Base-by-base conservation (phyloP, 2,113 vertebrate species). In the Cephalopholis sonnerati region DNA sequence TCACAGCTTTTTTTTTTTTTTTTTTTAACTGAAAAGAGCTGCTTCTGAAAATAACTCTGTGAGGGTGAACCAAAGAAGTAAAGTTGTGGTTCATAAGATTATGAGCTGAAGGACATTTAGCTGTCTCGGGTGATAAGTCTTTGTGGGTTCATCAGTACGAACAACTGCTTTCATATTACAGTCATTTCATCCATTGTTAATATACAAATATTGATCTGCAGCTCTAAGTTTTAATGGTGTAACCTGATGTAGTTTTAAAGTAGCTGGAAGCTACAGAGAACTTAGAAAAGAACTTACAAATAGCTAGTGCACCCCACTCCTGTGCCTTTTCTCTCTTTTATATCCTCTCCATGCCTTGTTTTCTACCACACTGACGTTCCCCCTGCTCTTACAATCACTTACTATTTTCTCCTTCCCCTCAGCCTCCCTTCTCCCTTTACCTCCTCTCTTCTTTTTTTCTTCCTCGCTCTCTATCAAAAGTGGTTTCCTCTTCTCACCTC, bases 401-500 rank as follows among this genome's bases (percentile, higher is more conserved):
- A 27, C 44, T 78, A 27, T 77, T 74, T 85, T 79, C 83, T 77
- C n/a, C 50, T 70, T 62, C 53, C 75, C 55, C 24, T 46, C n/a
- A 71, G 62, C 16, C 7, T 11, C 57, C 18, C 66, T n/a, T 16
- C 53, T 55, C 50, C 32, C 53, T 61, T 64, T 50, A 32, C 53
- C 39, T 62, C 57, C n/a, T 44, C 39, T 3, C 46, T 15, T 41
- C n/a, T 61, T 39, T 48, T 27, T 61, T 13, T 22, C 39, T 7
- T 72, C 41, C 18, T 66, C 41, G 4, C 51, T 77, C 61, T 41
- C 65, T 72, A 20, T 87, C 69, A 86, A 83, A 79, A 84, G 75
- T 32, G 46, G 63, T 74, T 76, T 72, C 58, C 24, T 88, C 72
- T 81, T 79, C 75, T 87, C 89, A 85, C 77, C 83, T 73, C 81